Evolutionary conservation across 2,797 vertebrate genomes (phyloP), one percentile per base, ranked within the genome.

Genomic region (Pseudochaenichthys georgianus): DNA sequence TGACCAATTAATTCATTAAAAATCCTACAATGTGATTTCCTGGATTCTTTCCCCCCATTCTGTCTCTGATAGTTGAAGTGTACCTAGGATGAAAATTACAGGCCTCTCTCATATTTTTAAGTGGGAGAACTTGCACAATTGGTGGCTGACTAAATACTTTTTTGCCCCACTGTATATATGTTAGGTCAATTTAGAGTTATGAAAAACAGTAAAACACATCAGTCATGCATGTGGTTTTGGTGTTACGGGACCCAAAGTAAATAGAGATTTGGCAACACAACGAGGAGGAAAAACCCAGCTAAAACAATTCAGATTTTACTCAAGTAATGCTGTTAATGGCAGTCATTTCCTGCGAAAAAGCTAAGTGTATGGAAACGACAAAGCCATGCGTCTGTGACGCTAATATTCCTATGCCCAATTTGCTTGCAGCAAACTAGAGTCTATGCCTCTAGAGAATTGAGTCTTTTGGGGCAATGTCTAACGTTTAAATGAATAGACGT

Each of bases 291-390:
- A 28, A 51, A 54, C 28, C 13, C 3, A 28, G 50, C 12, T 3
- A 31, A 55, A 48, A 47, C 11, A 41, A 16, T 42, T 28, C 9
- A 17, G 43, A 54, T 58, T 46, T 13, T 58, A 55, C 52, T 28
- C 16, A 21, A 42, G 28, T 31, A 31, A 61, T 45, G 8, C 28
- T 43, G 9, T 17, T 58, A 9, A 61, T 38, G 3, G 16, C 16
- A 70, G 2, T 48, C 7, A 62, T 70, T 75, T 71, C 63, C 62
- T 71, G 34, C 10, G 13, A 21, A 64, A 23, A 19, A 9, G 10
- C 13, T 54, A 2, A 53, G 9, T 21, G 12, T 52, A 9, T 43
- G 13, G 19, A 65, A 55, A 70, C 1, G n/a, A 70, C 1, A 42
- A 34, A 65, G 21, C 38, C 23, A 21, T 53, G 17, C 31, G 6